These are phyloP conservation scores for Drosophila willistoni DNA, from an alignment of 1,140 invertebrate species.

Conservation along the genomic window DNA sequence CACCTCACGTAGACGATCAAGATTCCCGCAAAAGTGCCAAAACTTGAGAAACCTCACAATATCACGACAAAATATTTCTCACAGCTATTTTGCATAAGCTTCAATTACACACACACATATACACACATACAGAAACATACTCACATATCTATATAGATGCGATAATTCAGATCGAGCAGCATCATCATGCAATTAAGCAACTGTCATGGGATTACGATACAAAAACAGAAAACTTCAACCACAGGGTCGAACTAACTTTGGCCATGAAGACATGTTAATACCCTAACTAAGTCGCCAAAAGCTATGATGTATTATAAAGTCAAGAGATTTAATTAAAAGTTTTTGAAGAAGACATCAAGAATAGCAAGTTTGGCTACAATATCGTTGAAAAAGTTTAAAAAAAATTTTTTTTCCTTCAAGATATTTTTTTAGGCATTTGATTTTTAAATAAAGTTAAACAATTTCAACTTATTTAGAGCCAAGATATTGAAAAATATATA, in stretches of 20 bases:
- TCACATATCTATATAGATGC: background rate
- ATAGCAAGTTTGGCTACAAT: no score
- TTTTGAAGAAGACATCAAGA: no score
- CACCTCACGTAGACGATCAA: background rate
- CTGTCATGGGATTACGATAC: slow-evolving; percentile 17
- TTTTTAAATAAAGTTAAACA: background rate
- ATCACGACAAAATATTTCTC: slow-evolving; percentile 12
- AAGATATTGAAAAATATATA: no score
- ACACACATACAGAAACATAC: background rate
- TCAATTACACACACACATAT: slow-evolving; percentile 36
- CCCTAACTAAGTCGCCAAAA: background rate
- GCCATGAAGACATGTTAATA: background rate
- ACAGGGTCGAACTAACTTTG: background rate
- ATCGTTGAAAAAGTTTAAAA: no score
- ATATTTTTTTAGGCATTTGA: no score
- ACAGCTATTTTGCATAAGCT: slow-evolving; percentile 36
- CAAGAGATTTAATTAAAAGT: no score
- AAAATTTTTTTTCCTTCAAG: no score
- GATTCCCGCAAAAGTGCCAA: slow-evolving; percentile 3
- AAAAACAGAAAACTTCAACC: background rate
- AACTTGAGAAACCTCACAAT: slow-evolving; percentile 24
- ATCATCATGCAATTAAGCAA: slow-evolving; percentile 59
- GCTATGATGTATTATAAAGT: no score
- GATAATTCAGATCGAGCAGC: slow-evolving; percentile 41
- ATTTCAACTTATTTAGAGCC: no score